Base-by-base conservation (phyloP, 2,797 vertebrate genomes). In the Sebastes hubbsi region DNA sequence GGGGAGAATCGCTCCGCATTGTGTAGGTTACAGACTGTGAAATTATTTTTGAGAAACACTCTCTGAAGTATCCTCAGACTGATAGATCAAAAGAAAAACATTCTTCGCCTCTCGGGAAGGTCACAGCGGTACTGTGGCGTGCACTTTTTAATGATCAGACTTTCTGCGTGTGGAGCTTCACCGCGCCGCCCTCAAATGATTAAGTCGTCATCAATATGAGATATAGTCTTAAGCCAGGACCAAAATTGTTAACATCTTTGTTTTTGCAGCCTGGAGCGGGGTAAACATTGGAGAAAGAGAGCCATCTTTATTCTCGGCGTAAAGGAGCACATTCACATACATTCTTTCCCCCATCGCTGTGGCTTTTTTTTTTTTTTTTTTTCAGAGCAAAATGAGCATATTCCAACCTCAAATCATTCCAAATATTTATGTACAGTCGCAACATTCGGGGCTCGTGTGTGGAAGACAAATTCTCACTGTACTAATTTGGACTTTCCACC, bases 331-430 rank as follows among this genome's bases (percentile, higher is more conserved):
- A 89, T 73, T 83, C 68, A 73, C 80, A 78, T 83, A 90, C 92
- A 91, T 92, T 92, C 88, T 55, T 81, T 86, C 72, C 85, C 75
- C 84, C 63, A 77, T 42, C 77, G 72, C 83, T 78, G 84, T 78
- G 84, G 84, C 55, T 71, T 72, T 22, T 78, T 59, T 59, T 73
- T 61, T 24, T 24, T 34, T 72, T 24, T 78, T 76, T 61, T 18
- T 8, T 42, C 70, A 74, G 65, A 78, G 82, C 72, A 91, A 84
- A 92, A 92, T 77, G 87, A 86, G 80, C 88, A 88, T 86, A 86
- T 84, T 90, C 90, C 82, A 80, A 94, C 92, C 91, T 89, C 91
- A 92, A 90, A 81, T 86, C 77, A 87, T 90, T 92, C 80, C 73
- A 88, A 89, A 91, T 91, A 90, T 92, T 86, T 92, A 87, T 88